Conservation (phyloP, 2,113 vertebrate genomes). For the Beaufortia kweichowensis region DNA sequence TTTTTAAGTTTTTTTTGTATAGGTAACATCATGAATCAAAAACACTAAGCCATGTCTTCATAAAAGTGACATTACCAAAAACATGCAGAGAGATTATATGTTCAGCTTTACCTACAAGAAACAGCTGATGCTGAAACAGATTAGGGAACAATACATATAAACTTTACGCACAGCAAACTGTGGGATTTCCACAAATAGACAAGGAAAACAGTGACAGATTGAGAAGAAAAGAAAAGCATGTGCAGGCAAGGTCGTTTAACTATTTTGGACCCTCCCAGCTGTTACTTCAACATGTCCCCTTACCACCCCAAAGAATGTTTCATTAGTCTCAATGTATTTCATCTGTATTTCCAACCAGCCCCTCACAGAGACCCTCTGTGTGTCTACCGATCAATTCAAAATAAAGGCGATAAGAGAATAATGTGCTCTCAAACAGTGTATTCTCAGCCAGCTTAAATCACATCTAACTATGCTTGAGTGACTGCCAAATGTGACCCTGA, state of each 20-base stretch:
- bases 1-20: no score
- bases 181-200: conserved; percentile 21
- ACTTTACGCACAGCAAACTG: no score
- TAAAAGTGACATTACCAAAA: no score
- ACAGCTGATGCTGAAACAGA: no score
- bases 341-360: background rate
- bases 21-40: no score
- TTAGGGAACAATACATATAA: no score
- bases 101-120: no score
- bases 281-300: conserved; percentile 57
- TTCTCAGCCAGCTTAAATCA: background rate
- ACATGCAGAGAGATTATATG: no score
- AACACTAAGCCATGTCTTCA: no score
- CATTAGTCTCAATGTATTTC: background rate
- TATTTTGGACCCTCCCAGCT: conserved; percentile 70
- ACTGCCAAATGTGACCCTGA: background rate
- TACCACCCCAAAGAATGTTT: conserved; percentile 43
- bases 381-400: background rate
- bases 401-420: background rate
- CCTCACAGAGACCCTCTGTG: background rate
- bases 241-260: conserved; percentile 64
- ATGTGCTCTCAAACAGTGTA: background rate
- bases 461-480: background rate
- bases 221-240: conserved; percentile 22
- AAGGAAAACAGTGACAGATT: conserved; percentile 21